Percentiles rank a stretch among this genome's conserved stretches.
phyloP scores from a whole-genome alignment of 2,113 vertebrate species.

The Callorhinus ursinus region DNA sequence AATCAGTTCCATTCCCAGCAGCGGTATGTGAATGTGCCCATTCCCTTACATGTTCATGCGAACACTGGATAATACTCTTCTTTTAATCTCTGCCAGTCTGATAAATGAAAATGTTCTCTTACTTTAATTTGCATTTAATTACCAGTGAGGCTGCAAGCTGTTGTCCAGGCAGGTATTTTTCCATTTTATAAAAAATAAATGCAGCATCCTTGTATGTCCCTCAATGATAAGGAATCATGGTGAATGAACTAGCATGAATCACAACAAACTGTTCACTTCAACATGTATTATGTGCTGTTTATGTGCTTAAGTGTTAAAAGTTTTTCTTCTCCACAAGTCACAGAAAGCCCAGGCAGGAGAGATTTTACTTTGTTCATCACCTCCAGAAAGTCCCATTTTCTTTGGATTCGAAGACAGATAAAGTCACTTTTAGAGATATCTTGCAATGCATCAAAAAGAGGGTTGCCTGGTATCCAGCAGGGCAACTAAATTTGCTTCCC shows the following conservation, averaged over 20 bases:
- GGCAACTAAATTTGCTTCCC: background rate
- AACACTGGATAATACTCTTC: background rate
- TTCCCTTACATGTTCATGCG: background rate
- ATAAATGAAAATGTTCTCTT: background rate
- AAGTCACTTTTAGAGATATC: background rate
- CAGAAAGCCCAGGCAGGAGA: background rate
- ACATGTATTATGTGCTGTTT: background rate
- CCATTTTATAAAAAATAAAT: background rate
- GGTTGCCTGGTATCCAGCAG: background rate
- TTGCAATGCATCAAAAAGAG: background rate
- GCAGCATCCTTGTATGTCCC: background rate
- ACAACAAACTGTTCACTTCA: background rate
- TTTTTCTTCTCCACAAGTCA: background rate
- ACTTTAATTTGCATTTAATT: conserved; percentile 40
- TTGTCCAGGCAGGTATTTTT: conserved; percentile 1
- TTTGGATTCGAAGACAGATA: background rate
- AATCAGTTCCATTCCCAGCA: background rate
- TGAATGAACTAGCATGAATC: background rate
- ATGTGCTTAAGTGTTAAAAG: background rate
- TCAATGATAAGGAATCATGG: background rate
- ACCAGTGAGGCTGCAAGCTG: background rate
- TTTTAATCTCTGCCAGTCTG: background rate
- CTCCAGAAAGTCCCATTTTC: background rate
- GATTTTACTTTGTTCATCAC: background rate
- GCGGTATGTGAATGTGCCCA: background rate